Evolutionary conservation across 2,113 vertebrate species (phyloP).

Genomic region (Malaclemys terrapin): DNA sequence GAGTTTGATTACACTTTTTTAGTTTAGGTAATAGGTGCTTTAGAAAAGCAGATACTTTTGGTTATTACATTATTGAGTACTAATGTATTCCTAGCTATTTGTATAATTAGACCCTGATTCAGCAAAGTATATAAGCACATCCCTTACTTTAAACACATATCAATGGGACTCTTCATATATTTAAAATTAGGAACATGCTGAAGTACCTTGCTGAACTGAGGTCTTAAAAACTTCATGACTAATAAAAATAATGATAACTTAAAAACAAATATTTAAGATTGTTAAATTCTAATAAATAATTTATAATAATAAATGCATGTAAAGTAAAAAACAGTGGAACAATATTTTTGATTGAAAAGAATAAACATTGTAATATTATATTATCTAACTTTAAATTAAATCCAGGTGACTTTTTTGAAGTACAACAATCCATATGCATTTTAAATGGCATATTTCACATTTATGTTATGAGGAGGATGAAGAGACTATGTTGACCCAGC

Average conservation of each 20-base stretch:
- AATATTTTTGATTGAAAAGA: neutral
- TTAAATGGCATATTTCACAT: neutral
- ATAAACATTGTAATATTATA: neutral
- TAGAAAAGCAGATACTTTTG: neutral
- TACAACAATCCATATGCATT: neutral
- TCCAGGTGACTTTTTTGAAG: neutral
- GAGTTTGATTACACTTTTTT: neutral
- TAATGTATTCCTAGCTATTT: neutral
- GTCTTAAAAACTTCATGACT: constrained; percentile 23
- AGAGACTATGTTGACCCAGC: neutral
- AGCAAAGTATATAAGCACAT: neutral
- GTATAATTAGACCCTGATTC: neutral
- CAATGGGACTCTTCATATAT: neutral
- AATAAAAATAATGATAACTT: neutral
- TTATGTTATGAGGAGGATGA: neutral
- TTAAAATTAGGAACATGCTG: neutral
- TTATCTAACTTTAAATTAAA: neutral
- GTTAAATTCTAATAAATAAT: neutral
- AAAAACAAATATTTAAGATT: neutral
- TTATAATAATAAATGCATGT: neutral
- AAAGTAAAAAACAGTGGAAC: neutral
- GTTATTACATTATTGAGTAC: neutral
- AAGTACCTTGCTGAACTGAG: neutral
- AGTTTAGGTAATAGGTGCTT: neutral
- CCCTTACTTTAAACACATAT: neutral